Conservation (phyloP, 1,140 invertebrate genomes). For the Drosophila mayri region DNA sequence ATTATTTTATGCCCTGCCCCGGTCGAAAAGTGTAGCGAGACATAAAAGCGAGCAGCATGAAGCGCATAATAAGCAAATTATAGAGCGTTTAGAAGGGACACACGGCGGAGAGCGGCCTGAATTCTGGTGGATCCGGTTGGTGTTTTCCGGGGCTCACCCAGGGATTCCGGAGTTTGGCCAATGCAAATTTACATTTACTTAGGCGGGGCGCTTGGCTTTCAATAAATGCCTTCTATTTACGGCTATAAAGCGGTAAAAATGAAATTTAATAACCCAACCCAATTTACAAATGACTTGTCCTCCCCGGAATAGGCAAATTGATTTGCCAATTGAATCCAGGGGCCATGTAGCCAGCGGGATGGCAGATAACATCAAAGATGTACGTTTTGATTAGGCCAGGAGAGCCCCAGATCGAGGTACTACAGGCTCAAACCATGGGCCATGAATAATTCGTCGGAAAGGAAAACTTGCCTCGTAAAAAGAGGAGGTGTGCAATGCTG, state of each 20-base stretch:
- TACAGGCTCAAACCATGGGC: not conserved
- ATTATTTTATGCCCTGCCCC: constrained; percentile 53
- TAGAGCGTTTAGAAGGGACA: constrained; percentile 81
- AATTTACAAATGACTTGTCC: constrained; percentile 69
- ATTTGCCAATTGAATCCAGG: constrained; percentile 41
- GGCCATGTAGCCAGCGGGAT: not conserved
- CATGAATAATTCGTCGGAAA: constrained; percentile 20
- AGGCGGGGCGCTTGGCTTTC: constrained; percentile 35
- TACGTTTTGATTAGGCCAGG: constrained; percentile 21
- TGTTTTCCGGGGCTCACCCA: not conserved
- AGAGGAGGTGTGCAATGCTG: too few relatives aligned
- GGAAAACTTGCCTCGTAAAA: not conserved
- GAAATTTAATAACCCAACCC: constrained; percentile 64
- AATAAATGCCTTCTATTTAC: constrained; percentile 77
- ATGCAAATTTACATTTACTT: constrained; percentile 78
- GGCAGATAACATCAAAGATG: constrained; percentile 43
- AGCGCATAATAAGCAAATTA: constrained; percentile 82
- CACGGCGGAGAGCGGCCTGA: not conserved
- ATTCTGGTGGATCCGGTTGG: constrained; percentile 6
- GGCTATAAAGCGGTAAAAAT: constrained; percentile 71
- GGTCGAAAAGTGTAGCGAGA: constrained; percentile 63
- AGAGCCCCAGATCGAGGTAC: not conserved
- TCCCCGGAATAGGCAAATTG: constrained; percentile 30
- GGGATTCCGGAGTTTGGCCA: constrained; percentile 20
- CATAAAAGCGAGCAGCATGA: constrained; percentile 75